Evolutionary conservation across 2,113 vertebrate genomes (phyloP).

Genomic region (Maylandia zebra): DNA sequence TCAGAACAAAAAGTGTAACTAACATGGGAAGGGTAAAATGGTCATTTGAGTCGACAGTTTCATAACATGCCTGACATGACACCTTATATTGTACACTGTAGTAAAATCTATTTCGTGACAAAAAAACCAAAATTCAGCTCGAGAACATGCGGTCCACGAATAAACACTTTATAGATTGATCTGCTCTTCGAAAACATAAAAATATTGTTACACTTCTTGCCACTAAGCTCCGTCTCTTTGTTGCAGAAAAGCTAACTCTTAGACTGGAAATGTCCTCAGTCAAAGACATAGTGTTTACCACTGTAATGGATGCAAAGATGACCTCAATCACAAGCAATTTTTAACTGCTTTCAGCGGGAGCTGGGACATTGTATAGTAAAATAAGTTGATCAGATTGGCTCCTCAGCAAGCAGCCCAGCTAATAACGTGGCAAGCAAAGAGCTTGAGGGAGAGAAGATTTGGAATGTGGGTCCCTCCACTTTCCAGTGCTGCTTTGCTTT

Average conservation of each 20-base stretch:
- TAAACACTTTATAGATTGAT: constrained; percentile 61
- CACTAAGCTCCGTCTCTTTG: constrained; percentile 63
- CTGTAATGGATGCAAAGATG: constrained; percentile 79
- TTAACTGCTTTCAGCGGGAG: constrained; percentile 70
- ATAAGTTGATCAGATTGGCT: constrained; percentile 82
- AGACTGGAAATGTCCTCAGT: constrained; percentile 67
- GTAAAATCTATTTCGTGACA: constrained; percentile 1
- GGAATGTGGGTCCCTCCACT: constrained; percentile 55
- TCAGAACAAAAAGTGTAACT: neutral
- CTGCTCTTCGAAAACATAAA: constrained; percentile 63
- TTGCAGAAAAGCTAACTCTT: constrained; percentile 59
- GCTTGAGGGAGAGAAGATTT: constrained; percentile 71
- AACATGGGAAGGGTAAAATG: neutral
- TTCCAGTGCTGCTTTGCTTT: constrained; percentile 51
- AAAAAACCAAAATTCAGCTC: neutral
- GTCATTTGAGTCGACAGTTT: neutral
- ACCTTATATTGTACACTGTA: neutral
- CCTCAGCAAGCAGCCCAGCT: constrained; percentile 68
- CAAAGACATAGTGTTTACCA: constrained; percentile 76
- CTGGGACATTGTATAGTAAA: constrained; percentile 61
- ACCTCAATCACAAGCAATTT: constrained; percentile 84
- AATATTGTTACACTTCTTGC: constrained; percentile 73
- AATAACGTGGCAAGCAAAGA: constrained; percentile 80
- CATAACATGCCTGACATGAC: neutral
- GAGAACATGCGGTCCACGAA: constrained; percentile 11